Percentiles rank a stretch among this genome's conserved stretches.
Conservation (phyloP, 2,797 vertebrate species). For the Acomys russatus region DNA sequence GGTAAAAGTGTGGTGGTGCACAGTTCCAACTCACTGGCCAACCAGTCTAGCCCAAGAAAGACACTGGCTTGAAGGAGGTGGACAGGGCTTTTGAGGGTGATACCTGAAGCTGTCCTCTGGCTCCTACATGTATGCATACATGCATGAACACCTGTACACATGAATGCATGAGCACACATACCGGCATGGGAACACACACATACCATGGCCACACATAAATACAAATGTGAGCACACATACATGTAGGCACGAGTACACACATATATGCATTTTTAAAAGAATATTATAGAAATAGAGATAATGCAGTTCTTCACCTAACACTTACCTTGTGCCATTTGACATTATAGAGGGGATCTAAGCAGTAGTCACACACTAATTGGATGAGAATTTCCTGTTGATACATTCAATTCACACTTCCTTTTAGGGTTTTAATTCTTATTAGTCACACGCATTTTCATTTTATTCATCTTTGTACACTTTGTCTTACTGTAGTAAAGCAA, state of each 20-base stretch:
- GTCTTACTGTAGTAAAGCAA: not conserved
- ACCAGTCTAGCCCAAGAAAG: not conserved
- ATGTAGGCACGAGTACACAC: not conserved
- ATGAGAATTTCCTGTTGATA: not conserved
- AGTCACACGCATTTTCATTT: slow-evolving; percentile 7
- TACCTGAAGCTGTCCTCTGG: not conserved
- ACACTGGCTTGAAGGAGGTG: not conserved
- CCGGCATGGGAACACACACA: not conserved
- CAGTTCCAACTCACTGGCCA: not conserved
- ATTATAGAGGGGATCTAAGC: not conserved
- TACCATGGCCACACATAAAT: not conserved
- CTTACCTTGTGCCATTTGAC: not conserved
- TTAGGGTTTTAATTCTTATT: not conserved
- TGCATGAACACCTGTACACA: not conserved
- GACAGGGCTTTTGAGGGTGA: not conserved
- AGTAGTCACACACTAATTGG: not conserved
- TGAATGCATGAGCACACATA: not conserved
- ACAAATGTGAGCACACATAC: not conserved
- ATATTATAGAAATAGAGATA: not conserved
- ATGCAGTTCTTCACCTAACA: not conserved
- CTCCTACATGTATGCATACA: not conserved
- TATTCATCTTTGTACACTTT: not conserved
- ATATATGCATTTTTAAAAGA: not conserved
- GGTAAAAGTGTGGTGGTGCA: not conserved
- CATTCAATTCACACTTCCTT: slow-evolving; percentile 8